These are phyloP conservation scores for Platynereis dumerilii DNA, from an alignment of 2,888 invertebrate genomes.

Conservation along the genomic window DNA sequence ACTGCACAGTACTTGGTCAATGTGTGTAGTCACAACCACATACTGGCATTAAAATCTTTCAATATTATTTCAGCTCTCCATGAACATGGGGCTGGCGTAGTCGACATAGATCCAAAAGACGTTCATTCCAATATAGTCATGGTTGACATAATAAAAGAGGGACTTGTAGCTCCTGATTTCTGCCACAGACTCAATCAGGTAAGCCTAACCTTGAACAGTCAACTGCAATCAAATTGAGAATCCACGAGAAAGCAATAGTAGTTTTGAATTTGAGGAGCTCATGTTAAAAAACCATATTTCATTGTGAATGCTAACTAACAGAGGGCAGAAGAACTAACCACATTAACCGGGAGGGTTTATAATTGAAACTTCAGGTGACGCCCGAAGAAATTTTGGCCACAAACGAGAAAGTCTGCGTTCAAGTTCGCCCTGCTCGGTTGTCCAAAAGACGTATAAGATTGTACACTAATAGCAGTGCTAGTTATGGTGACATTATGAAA, in stretches of 20 bases:
- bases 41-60: too few species aligned
- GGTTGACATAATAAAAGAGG: constrained; percentile 24
- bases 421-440: constrained; percentile 1
- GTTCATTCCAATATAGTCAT: constrained; percentile 36
- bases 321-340: too few species aligned
- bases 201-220: too few species aligned
- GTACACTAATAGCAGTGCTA: background rate
- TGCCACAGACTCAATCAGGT: constrained; percentile 30
- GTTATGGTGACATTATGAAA: background rate
- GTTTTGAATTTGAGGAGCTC: too few species aligned
- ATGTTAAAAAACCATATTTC: too few species aligned
- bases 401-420: constrained; percentile 6
- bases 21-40: too few species aligned
- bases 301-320: too few species aligned
- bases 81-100: constrained; percentile 17
- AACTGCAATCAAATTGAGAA: too few species aligned
- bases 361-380: constrained; percentile 21
- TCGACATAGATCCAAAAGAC: constrained; percentile 29
- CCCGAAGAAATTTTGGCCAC: constrained; percentile 8
- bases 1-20: too few species aligned
- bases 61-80: constrained; percentile 21
- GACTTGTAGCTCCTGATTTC: constrained; percentile 27
- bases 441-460: constrained; percentile 4
- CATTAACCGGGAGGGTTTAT: too few species aligned
- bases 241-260: too few species aligned